A percentile compares a stretch with the other conserved stretches of the same genome.
These are phyloP conservation scores for Gallinago paraguaiae DNA, from an alignment of 2,113 vertebrate genomes.

Conservation along the genomic window DNA sequence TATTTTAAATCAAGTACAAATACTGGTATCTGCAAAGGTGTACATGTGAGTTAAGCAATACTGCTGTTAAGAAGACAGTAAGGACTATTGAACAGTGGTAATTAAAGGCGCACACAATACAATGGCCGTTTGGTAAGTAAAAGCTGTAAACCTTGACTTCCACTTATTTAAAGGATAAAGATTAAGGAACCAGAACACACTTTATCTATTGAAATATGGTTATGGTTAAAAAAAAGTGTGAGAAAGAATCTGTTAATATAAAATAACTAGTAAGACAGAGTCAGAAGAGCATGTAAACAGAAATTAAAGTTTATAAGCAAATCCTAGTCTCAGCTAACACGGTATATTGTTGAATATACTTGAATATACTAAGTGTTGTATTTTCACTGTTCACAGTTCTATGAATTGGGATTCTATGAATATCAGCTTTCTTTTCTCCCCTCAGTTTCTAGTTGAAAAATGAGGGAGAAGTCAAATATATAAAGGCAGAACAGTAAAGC, in stretches of 20 bases:
- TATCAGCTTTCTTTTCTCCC: neutral
- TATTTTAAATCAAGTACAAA: neutral
- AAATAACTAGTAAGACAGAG: neutral
- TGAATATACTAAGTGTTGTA: fast-evolving
- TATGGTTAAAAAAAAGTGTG: neutral
- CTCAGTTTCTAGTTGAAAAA: neutral
- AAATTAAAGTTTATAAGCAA: neutral
- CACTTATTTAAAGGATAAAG: neutral
- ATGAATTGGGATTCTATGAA: neutral
- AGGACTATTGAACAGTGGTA: neutral
- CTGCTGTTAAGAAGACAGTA: neutral
- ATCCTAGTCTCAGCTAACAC: neutral
- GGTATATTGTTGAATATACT: too few relatives aligned
- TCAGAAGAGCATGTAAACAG: neutral
- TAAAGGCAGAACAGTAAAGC: neutral
- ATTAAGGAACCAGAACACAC: neutral
- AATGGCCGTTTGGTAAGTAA: neutral
- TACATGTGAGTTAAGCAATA: neutral
- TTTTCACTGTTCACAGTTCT: neutral
- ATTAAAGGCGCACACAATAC: neutral
- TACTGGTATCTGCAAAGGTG: neutral
- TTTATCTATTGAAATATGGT: neutral
- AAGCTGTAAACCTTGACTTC: neutral
- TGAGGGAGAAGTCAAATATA: neutral
- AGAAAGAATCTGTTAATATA: neutral